Percentiles rank a stretch among this genome's conserved stretches.
phyloP scores from a whole-genome alignment of 1,140 invertebrate genomes.

The Pectinophora gossypiella region DNA sequence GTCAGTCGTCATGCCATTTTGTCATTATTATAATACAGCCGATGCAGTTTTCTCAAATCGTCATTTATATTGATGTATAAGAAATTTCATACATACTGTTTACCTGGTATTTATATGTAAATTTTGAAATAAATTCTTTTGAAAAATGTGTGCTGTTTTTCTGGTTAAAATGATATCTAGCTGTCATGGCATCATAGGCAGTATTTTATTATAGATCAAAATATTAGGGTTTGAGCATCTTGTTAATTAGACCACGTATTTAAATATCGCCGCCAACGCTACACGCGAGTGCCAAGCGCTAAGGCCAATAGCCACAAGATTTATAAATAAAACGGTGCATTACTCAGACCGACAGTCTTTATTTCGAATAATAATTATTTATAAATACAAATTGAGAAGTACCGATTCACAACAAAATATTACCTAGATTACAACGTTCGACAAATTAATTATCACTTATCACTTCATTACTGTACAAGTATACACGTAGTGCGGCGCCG shows the following conservation, averaged over 20 bases:
- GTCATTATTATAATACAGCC: too few species aligned
- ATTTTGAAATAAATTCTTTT: slow-evolving; percentile 34
- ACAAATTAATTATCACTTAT: slow-evolving; percentile 69
- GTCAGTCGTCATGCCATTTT: too few species aligned
- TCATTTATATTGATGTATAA: slow-evolving; percentile 13
- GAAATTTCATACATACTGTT: slow-evolving; percentile 20
- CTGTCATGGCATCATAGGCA: too few species aligned
- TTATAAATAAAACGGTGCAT: slow-evolving; percentile 27
- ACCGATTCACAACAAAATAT: slow-evolving; percentile 71
- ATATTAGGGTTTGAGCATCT: too few species aligned
- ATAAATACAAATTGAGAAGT: slow-evolving; percentile 74
- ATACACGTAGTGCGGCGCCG: slow-evolving; percentile 13
- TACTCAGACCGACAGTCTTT: slow-evolving; percentile 65
- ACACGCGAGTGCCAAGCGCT: too few species aligned
- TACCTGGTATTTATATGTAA: slow-evolving; percentile 28
- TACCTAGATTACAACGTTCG: slow-evolving; percentile 63
- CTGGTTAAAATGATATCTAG: slow-evolving; percentile 7
- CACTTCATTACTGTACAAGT: slow-evolving; percentile 61
- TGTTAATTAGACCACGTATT: too few species aligned
- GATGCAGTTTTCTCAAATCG: slow-evolving; percentile 10
- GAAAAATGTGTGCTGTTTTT: slow-evolving; percentile 11
- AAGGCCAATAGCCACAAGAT: too few species aligned
- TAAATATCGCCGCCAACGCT: too few species aligned
- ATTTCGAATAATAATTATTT: slow-evolving; percentile 64
- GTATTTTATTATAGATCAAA: too few species aligned